Percentiles rank a stretch among this genome's conserved stretches.
Evolutionary conservation across 2,888 invertebrate species (phyloP).

Genomic region (Ochropleura leucogaster): DNA sequence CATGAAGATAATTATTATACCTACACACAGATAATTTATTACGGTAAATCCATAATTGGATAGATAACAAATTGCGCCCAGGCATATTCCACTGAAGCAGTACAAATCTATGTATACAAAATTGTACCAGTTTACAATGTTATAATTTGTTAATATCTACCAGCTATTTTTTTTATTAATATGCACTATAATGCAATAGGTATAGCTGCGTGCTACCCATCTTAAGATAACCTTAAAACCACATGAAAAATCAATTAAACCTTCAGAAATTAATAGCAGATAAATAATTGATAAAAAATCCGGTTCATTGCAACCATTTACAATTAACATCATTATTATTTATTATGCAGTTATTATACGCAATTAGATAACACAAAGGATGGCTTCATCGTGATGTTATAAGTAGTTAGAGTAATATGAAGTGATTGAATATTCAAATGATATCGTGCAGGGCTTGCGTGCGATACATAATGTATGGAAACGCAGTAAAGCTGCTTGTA

Average conservation of each 20-base stretch:
- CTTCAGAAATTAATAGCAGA: slow-evolving; percentile 5
- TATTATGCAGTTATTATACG: slow-evolving; percentile 51
- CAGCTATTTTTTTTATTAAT: background rate
- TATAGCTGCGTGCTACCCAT: background rate
- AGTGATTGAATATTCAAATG: slow-evolving; percentile 58
- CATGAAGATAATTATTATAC: background rate
- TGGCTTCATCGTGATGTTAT: slow-evolving; percentile 43
- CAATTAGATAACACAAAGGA: slow-evolving; percentile 65
- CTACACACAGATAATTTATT: background rate
- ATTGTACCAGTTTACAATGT: slow-evolving; percentile 5
- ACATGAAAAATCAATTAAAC: slow-evolving; percentile 17
- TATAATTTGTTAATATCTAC: background rate
- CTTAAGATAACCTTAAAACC: background rate
- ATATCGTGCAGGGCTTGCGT: slow-evolving; percentile 60
- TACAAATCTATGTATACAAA: slow-evolving; percentile 7
- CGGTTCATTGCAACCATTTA: slow-evolving; percentile 29
- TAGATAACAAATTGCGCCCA: background rate
- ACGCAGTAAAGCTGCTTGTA: slow-evolving; percentile 44
- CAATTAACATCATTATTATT: slow-evolving; percentile 23
- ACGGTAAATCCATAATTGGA: background rate
- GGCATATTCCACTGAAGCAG: background rate
- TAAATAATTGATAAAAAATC: slow-evolving; percentile 44
- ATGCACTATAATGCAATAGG: slow-evolving; percentile 5
- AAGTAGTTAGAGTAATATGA: slow-evolving; percentile 20
- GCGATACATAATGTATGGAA: slow-evolving; percentile 48